phyloP scores from a whole-genome alignment of 2,888 invertebrate species.

The Chrysotoxum bicinctum region DNA sequence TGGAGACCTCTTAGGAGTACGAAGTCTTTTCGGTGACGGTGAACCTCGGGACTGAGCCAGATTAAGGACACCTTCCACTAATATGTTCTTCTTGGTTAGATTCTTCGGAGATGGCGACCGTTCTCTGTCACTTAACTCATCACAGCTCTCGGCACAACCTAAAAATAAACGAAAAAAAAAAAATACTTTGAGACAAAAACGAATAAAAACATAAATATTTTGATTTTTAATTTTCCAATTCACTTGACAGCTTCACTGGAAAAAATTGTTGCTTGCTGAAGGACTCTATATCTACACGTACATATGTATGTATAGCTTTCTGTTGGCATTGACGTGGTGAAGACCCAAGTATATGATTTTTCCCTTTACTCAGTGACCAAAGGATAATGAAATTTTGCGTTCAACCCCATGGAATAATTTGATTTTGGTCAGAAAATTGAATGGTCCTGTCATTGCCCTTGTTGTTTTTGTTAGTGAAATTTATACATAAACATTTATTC shows the following conservation, averaged over 20 bases:
- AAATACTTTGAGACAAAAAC: constrained; percentile 40
- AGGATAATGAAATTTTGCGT: constrained; percentile 74
- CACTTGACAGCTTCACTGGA: constrained; percentile 76
- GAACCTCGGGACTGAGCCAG: constrained; percentile 74
- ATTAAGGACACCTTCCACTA: constrained; percentile 77
- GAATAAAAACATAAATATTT: constrained; percentile 74
- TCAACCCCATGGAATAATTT: constrained; percentile 75
- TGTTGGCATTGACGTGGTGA: constrained; percentile 31
- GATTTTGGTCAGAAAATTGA: constrained; percentile 74
- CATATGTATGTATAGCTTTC: constrained; percentile 19
- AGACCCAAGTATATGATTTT: constrained; percentile 4
- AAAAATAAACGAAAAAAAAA: constrained; percentile 62
- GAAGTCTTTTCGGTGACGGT: constrained; percentile 74
- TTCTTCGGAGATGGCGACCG: constrained; percentile 76
- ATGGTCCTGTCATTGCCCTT: constrained; percentile 67
- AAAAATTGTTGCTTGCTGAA: constrained; percentile 22
- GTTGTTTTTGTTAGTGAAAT: constrained; percentile 57
- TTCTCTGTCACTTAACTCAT: constrained; percentile 70
- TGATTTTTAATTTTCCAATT: constrained; percentile 81
- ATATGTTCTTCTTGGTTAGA: constrained; percentile 74
- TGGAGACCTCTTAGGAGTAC: constrained; percentile 47
- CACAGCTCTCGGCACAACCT: constrained; percentile 77
- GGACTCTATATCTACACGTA: background rate
- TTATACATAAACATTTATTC: constrained; percentile 67
- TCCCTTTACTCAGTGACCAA: constrained; percentile 59